Evolutionary conservation across 1,140 invertebrate species (phyloP).

Genomic region (Heliconius eleuchia): DNA sequence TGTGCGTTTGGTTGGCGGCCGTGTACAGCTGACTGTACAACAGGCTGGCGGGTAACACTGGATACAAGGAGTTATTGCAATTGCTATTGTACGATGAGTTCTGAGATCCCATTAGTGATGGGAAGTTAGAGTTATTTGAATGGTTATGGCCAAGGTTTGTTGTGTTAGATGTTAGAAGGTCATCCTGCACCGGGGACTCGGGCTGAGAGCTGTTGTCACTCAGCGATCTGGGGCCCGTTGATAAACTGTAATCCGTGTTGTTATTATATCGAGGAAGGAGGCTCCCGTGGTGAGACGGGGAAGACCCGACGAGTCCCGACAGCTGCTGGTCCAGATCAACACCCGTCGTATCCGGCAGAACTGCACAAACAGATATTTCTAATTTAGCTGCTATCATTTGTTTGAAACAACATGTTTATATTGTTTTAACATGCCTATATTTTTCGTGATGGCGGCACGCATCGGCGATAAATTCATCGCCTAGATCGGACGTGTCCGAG

Average conservation of each 20-base stretch:
- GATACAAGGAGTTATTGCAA: constrained; percentile 86
- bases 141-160: constrained; percentile 84
- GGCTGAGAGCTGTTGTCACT: constrained; percentile 91
- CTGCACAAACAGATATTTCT: constrained; percentile 72
- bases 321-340: constrained; percentile 90
- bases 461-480: constrained; percentile 71
- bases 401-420: constrained; percentile 43
- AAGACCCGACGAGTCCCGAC: constrained; percentile 85
- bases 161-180: constrained; percentile 84
- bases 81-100: constrained; percentile 80
- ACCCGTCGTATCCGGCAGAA: constrained; percentile 88
- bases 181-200: constrained; percentile 90
- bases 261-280: constrained; percentile 83
- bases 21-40: constrained; percentile 92
- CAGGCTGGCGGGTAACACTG: constrained; percentile 88
- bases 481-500: constrained; percentile 57
- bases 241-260: constrained; percentile 74
- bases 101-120: constrained; percentile 80
- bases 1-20: constrained; percentile 88
- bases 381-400: constrained; percentile 28
- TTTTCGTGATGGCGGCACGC: constrained; percentile 60
- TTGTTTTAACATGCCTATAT: constrained; percentile 64
- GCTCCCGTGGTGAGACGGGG: constrained; percentile 79
- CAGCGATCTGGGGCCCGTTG: constrained; percentile 85
- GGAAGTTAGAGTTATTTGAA: constrained; percentile 84